Evolutionary conservation across 1,140 invertebrate species (phyloP).

Genomic region (Magallana gigas): DNA sequence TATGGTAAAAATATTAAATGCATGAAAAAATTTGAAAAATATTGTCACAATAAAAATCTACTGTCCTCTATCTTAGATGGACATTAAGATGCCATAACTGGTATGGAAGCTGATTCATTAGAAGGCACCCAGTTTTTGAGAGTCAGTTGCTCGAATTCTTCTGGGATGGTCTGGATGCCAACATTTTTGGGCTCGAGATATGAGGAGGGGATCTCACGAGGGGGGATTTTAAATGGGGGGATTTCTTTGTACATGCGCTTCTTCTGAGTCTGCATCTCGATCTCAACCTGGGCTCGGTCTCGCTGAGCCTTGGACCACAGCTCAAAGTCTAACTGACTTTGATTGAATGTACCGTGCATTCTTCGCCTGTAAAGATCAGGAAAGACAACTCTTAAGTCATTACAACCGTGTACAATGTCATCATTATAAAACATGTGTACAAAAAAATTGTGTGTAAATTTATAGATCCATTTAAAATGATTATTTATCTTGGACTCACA

Average conservation of each 20-base stretch:
- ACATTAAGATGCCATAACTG: background rate
- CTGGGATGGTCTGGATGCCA: background rate
- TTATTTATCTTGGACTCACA: too few relatives aligned
- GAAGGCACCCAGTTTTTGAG: constrained; percentile 40
- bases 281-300: constrained; percentile 61
- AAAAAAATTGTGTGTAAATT: background rate
- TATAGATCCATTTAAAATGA: too few relatives aligned
- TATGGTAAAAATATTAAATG: constrained; percentile 11
- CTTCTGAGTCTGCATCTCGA: constrained; percentile 70
- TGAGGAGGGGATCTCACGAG: constrained; percentile 42
- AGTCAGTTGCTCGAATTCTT: constrained; percentile 16
- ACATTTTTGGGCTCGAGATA: background rate
- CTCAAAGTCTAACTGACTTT: constrained; percentile 67
- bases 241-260: constrained; percentile 68
- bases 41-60: background rate
- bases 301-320: constrained; percentile 62
- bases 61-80: background rate
- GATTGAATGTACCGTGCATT: constrained; percentile 68
- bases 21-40: background rate
- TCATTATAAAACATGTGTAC: background rate
- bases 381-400: background rate
- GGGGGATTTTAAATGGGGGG: constrained; percentile 65
- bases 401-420: background rate
- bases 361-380: constrained; percentile 60
- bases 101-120: background rate